Evolutionary conservation across 2,113 vertebrate species (phyloP), one percentile per base, ranked within the genome.

Genomic region (Platysteira castanea): DNA sequence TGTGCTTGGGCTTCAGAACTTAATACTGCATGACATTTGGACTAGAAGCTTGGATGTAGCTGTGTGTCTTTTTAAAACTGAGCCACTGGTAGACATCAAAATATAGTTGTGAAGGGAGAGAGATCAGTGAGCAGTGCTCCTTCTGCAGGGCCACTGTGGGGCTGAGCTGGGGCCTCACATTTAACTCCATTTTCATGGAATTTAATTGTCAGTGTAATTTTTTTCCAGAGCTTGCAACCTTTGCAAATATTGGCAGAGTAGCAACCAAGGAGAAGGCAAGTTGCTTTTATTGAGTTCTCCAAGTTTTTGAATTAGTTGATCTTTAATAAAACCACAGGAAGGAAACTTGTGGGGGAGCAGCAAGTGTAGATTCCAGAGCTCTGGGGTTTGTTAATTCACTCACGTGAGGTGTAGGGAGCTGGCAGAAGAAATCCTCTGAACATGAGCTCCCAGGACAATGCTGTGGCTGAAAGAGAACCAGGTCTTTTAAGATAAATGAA

Each of bases 21-120:
- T 90, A 90, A 90, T 86, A 59, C 70, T 70, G 33, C 33, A 42
- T 92, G 90, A 94, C 75, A 93, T 93, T 93, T 96, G 84, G 67
- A 84, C 61, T 84, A 31, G 91, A 91, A 89, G 35, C 77, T 81
- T 87, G 77, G 68, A 84, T 87, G 89, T 89, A 87, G 10, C 54
- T 71, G 56, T 5, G 12, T 80, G 47, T 54, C 71, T 86, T 84
- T 94, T 52, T 67, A 84, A 90, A 93, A 54, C 10, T 33, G 49
- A 67, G 37, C 39, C 28, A 19, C 5, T 68, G 26, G 21, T n/a
- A 75, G 68, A 16, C 64, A n/a, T 11, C 44, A 52, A 71, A 75
- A 91, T 15, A 6, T 4, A 53, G 28, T 7, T 79, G 30, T 81
- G 59, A 90, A 68, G 71, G 37, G 19, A 39, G 28, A 65, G 50